Conservation (phyloP, 2,113 vertebrate species). For the Heterotis niloticus region DNA sequence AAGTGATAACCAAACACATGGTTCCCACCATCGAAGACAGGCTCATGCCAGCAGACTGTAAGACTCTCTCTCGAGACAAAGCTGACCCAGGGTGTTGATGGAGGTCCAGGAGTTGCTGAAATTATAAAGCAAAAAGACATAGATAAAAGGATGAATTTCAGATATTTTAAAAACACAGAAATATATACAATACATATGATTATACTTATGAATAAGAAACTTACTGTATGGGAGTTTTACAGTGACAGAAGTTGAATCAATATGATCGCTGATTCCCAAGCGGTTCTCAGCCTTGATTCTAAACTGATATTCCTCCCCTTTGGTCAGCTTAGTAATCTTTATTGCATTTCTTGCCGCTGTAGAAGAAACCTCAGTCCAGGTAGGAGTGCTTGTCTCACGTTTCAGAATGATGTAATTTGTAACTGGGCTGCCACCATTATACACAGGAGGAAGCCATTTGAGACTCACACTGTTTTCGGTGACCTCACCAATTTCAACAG, state of each 20-base stretch:
- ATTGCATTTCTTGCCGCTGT: constrained; percentile 80
- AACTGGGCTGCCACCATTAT: constrained; percentile 91
- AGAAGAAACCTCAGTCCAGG: constrained; percentile 87
- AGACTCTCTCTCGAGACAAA: constrained; percentile 85
- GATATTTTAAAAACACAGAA: background rate
- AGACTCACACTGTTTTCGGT: constrained; percentile 82
- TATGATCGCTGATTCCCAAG: constrained; percentile 86
- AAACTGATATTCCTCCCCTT: constrained; percentile 93
- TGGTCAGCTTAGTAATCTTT: constrained; percentile 87
- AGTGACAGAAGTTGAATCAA: constrained; percentile 78
- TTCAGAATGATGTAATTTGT: constrained; percentile 90
- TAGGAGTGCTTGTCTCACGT: constrained; percentile 89
- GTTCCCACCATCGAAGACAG: constrained; percentile 88
- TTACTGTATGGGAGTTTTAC: constrained; percentile 93
- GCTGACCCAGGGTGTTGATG: constrained; percentile 88
- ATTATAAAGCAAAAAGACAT: constrained; percentile 23
- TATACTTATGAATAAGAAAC: background rate
- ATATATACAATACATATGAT: constrained; percentile 9
- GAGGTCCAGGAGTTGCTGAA: constrained; percentile 86
- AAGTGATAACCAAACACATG: constrained; percentile 84
- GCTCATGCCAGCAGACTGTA: constrained; percentile 90
- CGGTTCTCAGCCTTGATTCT: constrained; percentile 94
- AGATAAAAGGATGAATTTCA: background rate
- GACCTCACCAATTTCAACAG: constrained; percentile 78
- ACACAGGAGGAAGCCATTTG: constrained; percentile 84